Base-by-base conservation (phyloP, 1,140 invertebrate species). In the Mizuhopecten yessoensis region DNA sequence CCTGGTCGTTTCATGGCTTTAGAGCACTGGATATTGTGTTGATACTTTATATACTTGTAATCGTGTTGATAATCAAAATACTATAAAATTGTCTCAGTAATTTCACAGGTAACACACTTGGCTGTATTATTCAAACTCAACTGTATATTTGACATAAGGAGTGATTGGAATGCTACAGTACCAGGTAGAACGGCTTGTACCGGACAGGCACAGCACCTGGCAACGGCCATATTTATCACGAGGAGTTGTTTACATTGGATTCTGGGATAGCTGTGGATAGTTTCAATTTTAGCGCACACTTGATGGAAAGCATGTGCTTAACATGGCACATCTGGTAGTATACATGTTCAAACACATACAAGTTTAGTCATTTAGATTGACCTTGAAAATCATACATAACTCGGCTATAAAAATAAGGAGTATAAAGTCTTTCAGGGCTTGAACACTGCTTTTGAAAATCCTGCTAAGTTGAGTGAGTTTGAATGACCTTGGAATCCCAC, bases 241-340 rank as follows among this genome's bases (percentile, higher is more conserved):
- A 57, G 45, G 2, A 57, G 45, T 75, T 75, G 57, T 75, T 75
- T 75, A 13, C 42, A 45, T 45, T 75, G 57, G 57, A 29, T 75
- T 45, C 42, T 45, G 42, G 42, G 42, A 75, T 29, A 75, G 57
- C 57, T 75, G 29, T n/a, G 29, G 57, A n/a, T 75, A 75, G 20
- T 75, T 75, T 75, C 3, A 75, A 29, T 0, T 75, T 17, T 75
- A 29, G 17, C 57, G 7, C 2, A 29, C n/a, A 75, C 57, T 75
- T 75, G 57, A 75, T 75, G 57, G 15, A 75, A 75, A 75, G 57
- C 57, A 75, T 75, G 57, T 75, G 57, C 57, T 75, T 29, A 75
- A 75, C 57, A 75, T 29, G 57, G 57, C 57, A n/a, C 57, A 75
- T 75, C 57, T 75, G 57, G 57, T 75, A 5, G 17, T 45, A 20